Percentiles rank a stretch among this genome's conserved stretches.
Conservation (phyloP, 1,140 invertebrate genomes). For the Hylyphantes graminicola region DNA sequence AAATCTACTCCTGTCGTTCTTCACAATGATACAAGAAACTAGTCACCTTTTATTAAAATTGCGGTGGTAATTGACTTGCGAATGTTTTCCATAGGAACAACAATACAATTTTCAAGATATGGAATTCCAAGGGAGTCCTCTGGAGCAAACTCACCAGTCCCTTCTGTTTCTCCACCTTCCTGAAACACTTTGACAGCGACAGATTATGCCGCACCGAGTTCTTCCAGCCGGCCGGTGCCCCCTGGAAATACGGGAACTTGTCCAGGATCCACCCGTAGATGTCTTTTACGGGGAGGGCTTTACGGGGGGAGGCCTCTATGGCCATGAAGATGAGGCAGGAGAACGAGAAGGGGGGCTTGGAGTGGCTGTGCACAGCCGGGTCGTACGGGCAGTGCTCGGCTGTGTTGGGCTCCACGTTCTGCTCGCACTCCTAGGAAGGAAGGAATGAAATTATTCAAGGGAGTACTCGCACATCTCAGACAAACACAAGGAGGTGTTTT, state of each 20-base stretch:
- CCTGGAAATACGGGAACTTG: slow-evolving; percentile 72
- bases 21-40: too few relatives aligned
- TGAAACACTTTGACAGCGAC: slow-evolving; percentile 73
- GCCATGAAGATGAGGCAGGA: slow-evolving; percentile 98
- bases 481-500: too few relatives aligned
- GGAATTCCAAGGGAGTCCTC: too few relatives aligned
- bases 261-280: slow-evolving; percentile 97
- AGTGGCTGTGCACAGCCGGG: slow-evolving; percentile 80
- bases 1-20: too few relatives aligned
- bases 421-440: slow-evolving; percentile 12
- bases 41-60: too few relatives aligned
- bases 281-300: slow-evolving; percentile 93
- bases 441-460: too few relatives aligned
- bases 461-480: too few relatives aligned
- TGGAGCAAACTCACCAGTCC: slow-evolving; percentile 72
- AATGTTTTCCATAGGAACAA: too few relatives aligned
- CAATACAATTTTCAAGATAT: too few relatives aligned
- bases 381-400: slow-evolving; percentile 64
- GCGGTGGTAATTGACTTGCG: too few relatives aligned
- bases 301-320: slow-evolving; percentile 88
- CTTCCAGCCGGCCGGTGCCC: slow-evolving; percentile 72
- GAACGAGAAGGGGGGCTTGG: slow-evolving; percentile 94
- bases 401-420: slow-evolving; percentile 18
- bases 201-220: slow-evolving; percentile 74
- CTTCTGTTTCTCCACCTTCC: slow-evolving; percentile 70